Conservation (phyloP, 30 jellyfish, hydroid and myxozoan species). For the Turritopsis dohrnii region DNA sequence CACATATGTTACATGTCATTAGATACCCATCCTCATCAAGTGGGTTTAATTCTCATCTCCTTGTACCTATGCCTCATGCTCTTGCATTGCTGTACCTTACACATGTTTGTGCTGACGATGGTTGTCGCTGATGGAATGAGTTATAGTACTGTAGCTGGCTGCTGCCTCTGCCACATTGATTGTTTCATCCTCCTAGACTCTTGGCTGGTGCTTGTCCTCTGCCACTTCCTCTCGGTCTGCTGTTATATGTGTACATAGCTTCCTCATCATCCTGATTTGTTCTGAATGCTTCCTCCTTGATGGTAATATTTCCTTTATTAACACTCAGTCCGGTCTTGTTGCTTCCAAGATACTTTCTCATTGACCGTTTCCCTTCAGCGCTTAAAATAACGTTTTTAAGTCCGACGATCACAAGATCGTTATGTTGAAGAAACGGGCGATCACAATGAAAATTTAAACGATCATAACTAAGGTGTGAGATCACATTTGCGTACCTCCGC, state of each 20-base stretch:
- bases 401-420: no score
- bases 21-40: conserved; percentile 5
- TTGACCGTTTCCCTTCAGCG: no score
- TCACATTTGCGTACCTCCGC: no score
- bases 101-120: no score
- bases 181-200: conserved; percentile 1
- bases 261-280: neutral
- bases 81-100: conserved; percentile 1
- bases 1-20: conserved; percentile 1
- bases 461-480: no score
- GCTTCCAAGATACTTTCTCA: no score
- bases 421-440: no score
- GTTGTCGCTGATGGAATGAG: no score
- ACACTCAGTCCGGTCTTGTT: no score
- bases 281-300: neutral
- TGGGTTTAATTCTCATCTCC: conserved; percentile 7
- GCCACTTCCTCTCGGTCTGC: neutral
- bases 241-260: neutral
- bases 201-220: neutral
- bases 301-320: no score
- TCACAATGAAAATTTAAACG: no score
- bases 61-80: neutral
- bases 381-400: no score
- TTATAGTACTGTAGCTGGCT: neutral
- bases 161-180: neutral